These are phyloP conservation scores for Oedothorax gibbosus DNA, from an alignment of 1,140 invertebrate species.

Conservation along the genomic window DNA sequence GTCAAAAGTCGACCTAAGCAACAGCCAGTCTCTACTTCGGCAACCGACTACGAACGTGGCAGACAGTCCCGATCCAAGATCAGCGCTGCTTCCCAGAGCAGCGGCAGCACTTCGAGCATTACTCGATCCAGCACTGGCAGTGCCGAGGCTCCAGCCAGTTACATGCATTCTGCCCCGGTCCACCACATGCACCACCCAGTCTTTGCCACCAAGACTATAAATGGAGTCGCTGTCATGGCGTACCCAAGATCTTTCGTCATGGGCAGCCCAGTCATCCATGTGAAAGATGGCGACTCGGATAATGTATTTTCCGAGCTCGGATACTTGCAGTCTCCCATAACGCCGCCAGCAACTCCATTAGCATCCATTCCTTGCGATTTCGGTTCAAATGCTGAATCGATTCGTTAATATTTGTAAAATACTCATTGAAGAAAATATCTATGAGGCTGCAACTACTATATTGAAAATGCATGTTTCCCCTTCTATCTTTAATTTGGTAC, in stretches of 20 bases:
- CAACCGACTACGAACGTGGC: conserved; percentile 9
- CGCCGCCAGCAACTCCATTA: conserved; percentile 45
- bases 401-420: not conserved
- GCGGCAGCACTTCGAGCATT: not conserved
- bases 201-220: conserved; percentile 49
- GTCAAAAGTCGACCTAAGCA: conserved; percentile 20
- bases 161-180: conserved; percentile 20
- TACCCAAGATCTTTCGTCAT: conserved; percentile 41
- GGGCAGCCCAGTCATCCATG: conserved; percentile 19
- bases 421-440: no score
- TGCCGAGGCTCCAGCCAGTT: conserved; percentile 12
- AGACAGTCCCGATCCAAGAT: not conserved
- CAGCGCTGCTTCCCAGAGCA: no score
- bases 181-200: conserved; percentile 62
- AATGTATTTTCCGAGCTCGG: conserved; percentile 23
- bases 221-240: conserved; percentile 37
- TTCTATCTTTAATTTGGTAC: not conserved
- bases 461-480: not conserved
- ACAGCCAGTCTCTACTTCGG: not conserved
- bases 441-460: not conserved
- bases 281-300: conserved; percentile 16
- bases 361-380: conserved; percentile 41
- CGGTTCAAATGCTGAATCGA: conserved; percentile 13
- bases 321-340: conserved; percentile 40
- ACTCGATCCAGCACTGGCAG: not conserved